Percentiles rank a stretch among this genome's conserved stretches.
phyloP scores from a whole-genome alignment of 2,888 invertebrate genomes.

The Parthenolecanium corni region DNA sequence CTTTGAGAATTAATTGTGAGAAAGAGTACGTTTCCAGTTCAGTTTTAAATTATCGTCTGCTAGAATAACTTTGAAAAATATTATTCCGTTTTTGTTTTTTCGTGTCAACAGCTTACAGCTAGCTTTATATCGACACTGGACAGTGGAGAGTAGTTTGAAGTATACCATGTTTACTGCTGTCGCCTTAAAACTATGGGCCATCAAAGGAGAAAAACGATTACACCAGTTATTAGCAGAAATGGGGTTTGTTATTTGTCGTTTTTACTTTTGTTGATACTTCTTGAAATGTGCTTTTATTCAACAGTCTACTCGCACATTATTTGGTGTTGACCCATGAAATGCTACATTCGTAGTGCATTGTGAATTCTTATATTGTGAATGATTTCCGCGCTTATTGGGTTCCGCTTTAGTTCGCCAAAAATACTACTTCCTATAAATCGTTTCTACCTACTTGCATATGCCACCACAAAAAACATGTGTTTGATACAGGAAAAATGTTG shows the following conservation, averaged over 20 bases:
- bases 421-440: no score
- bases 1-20: conserved; percentile 35
- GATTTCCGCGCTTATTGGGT: no score
- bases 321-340: no score
- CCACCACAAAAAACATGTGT: no score
- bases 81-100: background rate
- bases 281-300: background rate
- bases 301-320: conserved; percentile 10
- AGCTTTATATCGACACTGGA: conserved; percentile 84
- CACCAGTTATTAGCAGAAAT: conserved; percentile 81
- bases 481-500: no score
- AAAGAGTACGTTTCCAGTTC: conserved; percentile 36
- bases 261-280: conserved; percentile 8
- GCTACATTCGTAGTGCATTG: no score
- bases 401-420: no score
- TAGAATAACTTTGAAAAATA: background rate
- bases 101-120: conserved; percentile 39
- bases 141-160: conserved; percentile 68
- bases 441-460: no score
- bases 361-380: no score
- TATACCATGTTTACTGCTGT: conserved; percentile 70
- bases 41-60: background rate
- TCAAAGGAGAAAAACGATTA: conserved; percentile 68
- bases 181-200: conserved; percentile 70
- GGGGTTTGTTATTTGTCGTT: conserved; percentile 48